Evolutionary conservation across 2,797 vertebrate genomes (phyloP).

Genomic region (Notolepis coatsorum): DNA sequence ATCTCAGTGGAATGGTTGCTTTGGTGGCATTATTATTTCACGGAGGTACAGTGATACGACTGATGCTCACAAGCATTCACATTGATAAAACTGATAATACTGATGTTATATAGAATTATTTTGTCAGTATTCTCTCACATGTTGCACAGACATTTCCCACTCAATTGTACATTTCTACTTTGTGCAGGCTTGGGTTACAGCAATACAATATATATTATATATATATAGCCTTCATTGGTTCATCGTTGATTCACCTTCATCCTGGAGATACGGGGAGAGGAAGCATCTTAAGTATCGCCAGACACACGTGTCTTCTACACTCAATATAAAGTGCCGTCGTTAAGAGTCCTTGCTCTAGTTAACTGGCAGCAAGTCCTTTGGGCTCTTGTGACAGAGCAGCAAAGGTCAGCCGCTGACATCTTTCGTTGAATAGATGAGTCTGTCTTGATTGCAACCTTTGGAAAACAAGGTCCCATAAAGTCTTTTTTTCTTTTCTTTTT

Average conservation of each 20-base stretch:
- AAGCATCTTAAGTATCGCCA: constrained; percentile 20
- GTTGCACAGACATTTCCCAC: background rate
- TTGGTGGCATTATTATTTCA: background rate
- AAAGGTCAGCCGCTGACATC: constrained; percentile 27
- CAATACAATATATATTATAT: constrained; percentile 34
- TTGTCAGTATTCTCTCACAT: background rate
- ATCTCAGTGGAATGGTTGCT: constrained; percentile 34
- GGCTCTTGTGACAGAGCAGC: constrained; percentile 20
- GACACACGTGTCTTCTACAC: constrained; percentile 17
- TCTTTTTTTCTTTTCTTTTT: constrained; percentile 63
- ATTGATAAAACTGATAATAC: constrained; percentile 15
- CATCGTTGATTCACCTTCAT: constrained; percentile 38
- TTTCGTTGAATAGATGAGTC: constrained; percentile 42
- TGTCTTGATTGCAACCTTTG: constrained; percentile 7
- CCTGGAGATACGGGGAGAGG: constrained; percentile 33
- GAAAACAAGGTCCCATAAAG: constrained; percentile 30
- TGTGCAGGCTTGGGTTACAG: constrained; percentile 23
- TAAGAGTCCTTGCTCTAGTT: constrained; percentile 53
- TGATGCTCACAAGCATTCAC: constrained; percentile 9
- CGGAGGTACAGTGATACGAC: constrained; percentile 29
- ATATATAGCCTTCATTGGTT: constrained; percentile 24
- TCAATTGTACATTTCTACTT: constrained; percentile 27
- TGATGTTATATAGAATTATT: constrained; percentile 15
- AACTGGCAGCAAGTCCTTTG: constrained; percentile 45
- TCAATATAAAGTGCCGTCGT: constrained; percentile 70